phyloP scores from a whole-genome alignment of 2,797 vertebrate species.

The Pantherophis alleghaniensis region DNA sequence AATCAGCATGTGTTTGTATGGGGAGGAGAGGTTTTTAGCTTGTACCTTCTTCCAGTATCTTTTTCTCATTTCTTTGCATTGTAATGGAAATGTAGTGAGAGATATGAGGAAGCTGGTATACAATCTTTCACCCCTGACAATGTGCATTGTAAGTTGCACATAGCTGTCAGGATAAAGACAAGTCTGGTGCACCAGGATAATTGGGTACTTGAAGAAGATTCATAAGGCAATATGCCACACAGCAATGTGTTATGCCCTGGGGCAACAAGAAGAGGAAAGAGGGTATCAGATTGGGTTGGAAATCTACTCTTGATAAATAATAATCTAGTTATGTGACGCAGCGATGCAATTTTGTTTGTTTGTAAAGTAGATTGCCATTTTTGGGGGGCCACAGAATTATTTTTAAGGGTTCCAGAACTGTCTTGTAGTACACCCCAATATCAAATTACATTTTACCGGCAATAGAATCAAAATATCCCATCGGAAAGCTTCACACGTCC shows the following conservation, averaged over 20 bases:
- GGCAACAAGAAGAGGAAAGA: conserved; percentile 53
- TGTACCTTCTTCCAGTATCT: conserved; percentile 9
- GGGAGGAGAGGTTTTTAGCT: neutral
- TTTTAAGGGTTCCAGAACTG: conserved; percentile 49
- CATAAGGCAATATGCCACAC: conserved; percentile 70
- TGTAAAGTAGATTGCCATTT: conserved; percentile 12
- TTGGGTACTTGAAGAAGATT: conserved; percentile 80
- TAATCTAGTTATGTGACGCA: conserved; percentile 52
- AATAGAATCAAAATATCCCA: conserved; percentile 36
- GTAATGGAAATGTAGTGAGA: conserved; percentile 62
- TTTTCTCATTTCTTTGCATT: conserved; percentile 32
- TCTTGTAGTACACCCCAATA: conserved; percentile 34
- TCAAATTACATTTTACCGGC: conserved; percentile 11
- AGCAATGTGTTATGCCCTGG: conserved; percentile 62
- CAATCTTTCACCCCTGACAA: conserved; percentile 73
- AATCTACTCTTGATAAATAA: conserved; percentile 65
- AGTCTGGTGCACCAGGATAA: conserved; percentile 68
- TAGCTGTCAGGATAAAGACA: conserved; percentile 74
- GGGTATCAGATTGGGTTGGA: conserved; percentile 40
- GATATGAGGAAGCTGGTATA: conserved; percentile 45
- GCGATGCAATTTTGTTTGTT: conserved; percentile 58
- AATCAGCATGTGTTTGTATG: conserved; percentile 26
- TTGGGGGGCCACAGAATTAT: conserved; percentile 22
- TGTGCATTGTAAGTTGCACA: conserved; percentile 39
- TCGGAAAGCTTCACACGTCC: neutral